Percentiles rank a stretch among this genome's conserved stretches.
These are phyloP conservation scores for Megatriorchis doriae DNA, from an alignment of 2,113 vertebrate species.

Conservation along the genomic window DNA sequence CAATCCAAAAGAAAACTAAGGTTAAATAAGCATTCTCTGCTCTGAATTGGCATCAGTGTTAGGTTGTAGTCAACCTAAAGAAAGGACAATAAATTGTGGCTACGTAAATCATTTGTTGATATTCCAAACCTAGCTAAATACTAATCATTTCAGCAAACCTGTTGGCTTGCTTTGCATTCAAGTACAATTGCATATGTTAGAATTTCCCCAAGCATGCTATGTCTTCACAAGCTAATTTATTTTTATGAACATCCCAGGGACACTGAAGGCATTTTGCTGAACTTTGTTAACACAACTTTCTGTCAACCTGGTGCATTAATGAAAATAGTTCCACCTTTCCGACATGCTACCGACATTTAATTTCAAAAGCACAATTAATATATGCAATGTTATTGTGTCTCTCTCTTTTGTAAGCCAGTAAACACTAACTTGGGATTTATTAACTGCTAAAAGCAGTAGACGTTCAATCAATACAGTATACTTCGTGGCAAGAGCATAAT, in stretches of 20 bases:
- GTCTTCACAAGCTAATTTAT: slow-evolving; percentile 40
- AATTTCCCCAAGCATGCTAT: slow-evolving; percentile 18
- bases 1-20: not conserved
- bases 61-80: not conserved
- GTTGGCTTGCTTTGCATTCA: slow-evolving; percentile 34
- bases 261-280: slow-evolving; percentile 1
- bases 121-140: slow-evolving; percentile 42
- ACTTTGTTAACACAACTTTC: slow-evolving; percentile 30
- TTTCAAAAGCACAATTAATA: slow-evolving; percentile 50
- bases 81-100: not conserved
- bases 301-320: slow-evolving; percentile 2
- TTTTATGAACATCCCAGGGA: slow-evolving; percentile 34
- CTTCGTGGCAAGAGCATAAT: not conserved
- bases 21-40: not conserved
- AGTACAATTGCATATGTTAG: not conserved
- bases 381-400: not conserved
- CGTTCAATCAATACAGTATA: slow-evolving; percentile 16
- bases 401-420: slow-evolving; percentile 7
- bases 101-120: slow-evolving; percentile 27
- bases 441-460: slow-evolving; percentile 40
- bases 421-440: slow-evolving; percentile 50
- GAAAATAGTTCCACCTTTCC: slow-evolving; percentile 10
- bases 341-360: not conserved
- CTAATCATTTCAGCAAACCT: slow-evolving; percentile 50
- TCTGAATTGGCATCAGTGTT: not conserved